Percentiles rank a stretch among this genome's conserved stretches.
Evolutionary conservation across 2,797 vertebrate species (phyloP).

Genomic region (Tadarida brasiliensis): DNA sequence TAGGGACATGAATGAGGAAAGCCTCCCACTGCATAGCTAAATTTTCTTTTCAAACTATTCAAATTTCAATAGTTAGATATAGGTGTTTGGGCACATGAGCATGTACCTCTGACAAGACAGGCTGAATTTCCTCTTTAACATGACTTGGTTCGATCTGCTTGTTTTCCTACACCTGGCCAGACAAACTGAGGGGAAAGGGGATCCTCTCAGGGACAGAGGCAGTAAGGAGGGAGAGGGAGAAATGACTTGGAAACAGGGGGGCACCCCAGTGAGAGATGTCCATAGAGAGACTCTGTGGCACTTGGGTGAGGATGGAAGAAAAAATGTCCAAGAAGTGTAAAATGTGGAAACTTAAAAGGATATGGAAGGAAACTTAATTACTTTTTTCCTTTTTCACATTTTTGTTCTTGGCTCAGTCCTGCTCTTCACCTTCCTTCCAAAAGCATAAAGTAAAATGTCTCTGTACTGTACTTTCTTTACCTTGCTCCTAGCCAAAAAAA

Average conservation of each 20-base stretch:
- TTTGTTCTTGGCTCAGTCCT: not conserved
- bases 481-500: not conserved
- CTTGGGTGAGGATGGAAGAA: too few species aligned
- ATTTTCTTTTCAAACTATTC: not conserved
- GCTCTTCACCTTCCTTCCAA: not conserved
- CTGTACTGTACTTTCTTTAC: not conserved
- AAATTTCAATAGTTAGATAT: not conserved
- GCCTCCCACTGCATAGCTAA: not conserved
- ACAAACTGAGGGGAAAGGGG: not conserved
- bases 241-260: not conserved
- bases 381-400: not conserved
- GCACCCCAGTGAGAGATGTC: too few species aligned
- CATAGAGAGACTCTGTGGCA: not conserved
- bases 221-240: not conserved
- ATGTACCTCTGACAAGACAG: not conserved
- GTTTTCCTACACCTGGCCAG: not conserved
- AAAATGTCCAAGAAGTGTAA: not conserved
- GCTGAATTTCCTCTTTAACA: not conserved
- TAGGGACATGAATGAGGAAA: not conserved
- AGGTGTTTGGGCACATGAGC: not conserved
- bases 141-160: not conserved
- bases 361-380: not conserved
- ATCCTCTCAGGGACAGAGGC: not conserved
- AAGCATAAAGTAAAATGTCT: constrained; percentile 21
- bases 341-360: not conserved